phyloP scores from a whole-genome alignment of 2,888 invertebrate species.

The Aproaerema taeniolella region DNA sequence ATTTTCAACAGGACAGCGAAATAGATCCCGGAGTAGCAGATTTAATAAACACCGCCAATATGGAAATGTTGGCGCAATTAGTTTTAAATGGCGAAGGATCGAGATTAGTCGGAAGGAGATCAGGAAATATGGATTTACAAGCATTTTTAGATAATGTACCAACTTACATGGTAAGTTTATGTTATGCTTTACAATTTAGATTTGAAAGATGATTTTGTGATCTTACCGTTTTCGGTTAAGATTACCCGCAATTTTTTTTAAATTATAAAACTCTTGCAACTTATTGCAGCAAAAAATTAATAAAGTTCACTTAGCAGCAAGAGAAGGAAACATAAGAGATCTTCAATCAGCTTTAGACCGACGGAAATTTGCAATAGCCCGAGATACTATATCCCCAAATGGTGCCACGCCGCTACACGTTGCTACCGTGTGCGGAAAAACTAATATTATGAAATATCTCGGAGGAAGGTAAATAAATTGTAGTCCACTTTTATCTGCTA shows the following conservation, averaged over 20 bases:
- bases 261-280: neutral
- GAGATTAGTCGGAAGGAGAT: slow-evolving; percentile 82
- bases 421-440: slow-evolving; percentile 90
- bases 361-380: slow-evolving; percentile 93
- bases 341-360: slow-evolving; percentile 91
- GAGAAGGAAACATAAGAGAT: slow-evolving; percentile 89
- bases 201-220: too few species aligned
- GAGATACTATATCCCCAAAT: slow-evolving; percentile 88
- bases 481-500: neutral
- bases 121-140: slow-evolving; percentile 87
- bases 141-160: slow-evolving; percentile 93
- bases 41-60: slow-evolving; percentile 85
- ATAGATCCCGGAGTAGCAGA: slow-evolving; percentile 81
- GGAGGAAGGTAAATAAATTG: slow-evolving; percentile 63
- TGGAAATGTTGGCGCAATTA: slow-evolving; percentile 93
- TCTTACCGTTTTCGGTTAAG: too few species aligned
- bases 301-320: slow-evolving; percentile 90
- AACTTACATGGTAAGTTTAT: slow-evolving; percentile 87
- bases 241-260: too few species aligned
- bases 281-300: slow-evolving; percentile 88
- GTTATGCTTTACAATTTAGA: neutral
- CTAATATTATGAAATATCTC: slow-evolving; percentile 84
- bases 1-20: slow-evolving; percentile 59
- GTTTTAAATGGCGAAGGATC: slow-evolving; percentile 93
- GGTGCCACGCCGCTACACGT: slow-evolving; percentile 93